phyloP scores from a whole-genome alignment of 2,797 vertebrate genomes.

The Anabacerthia variegaticeps region DNA sequence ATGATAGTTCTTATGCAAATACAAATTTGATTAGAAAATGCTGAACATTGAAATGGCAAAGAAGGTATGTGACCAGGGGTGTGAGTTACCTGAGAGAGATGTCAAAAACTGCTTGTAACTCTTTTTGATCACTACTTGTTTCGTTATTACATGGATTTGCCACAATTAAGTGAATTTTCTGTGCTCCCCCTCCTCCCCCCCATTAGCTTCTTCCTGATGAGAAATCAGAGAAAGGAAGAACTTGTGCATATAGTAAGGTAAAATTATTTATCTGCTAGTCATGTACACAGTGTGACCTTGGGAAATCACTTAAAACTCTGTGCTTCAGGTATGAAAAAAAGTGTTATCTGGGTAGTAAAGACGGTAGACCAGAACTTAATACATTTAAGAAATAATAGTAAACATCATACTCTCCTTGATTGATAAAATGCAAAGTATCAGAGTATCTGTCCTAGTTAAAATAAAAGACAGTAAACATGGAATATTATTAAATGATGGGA shows the following conservation, averaged over 20 bases:
- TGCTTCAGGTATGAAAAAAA: neutral
- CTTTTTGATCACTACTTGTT: neutral
- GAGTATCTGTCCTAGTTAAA: neutral
- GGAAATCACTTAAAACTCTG: neutral
- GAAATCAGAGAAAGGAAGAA: neutral
- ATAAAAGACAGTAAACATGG: neutral
- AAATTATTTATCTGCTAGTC: neutral
- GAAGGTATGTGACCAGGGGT: neutral
- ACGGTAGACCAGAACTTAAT: neutral
- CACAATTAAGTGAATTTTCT: neutral
- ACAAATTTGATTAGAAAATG: neutral
- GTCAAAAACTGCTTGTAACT: neutral
- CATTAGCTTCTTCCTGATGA: neutral
- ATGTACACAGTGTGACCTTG: neutral
- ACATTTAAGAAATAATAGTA: neutral
- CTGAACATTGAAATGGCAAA: neutral
- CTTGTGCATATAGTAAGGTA: neutral
- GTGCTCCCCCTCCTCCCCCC: accelerated
- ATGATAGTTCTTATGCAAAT: neutral
- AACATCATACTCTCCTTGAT: neutral
- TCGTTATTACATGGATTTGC: neutral
- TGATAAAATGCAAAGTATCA: neutral
- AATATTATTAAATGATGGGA: neutral
- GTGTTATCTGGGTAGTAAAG: neutral
- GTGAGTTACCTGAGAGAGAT: neutral